A percentile compares a stretch with the other conserved stretches of the same genome.
phyloP scores from a whole-genome alignment of 2,797 vertebrate species.

The Loriculus beryllinus region DNA sequence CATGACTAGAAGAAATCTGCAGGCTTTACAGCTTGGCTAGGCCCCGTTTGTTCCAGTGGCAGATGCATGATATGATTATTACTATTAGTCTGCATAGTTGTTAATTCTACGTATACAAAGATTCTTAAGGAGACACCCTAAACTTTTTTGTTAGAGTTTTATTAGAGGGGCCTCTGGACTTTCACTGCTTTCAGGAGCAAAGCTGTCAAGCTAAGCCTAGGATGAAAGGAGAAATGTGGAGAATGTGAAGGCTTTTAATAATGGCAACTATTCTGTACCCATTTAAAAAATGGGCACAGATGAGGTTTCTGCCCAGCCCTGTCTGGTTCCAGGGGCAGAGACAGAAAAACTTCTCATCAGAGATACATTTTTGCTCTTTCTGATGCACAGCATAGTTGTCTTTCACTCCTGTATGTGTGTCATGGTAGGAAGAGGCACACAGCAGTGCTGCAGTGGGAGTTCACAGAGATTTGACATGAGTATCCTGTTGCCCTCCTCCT shows the following conservation, averaged over 20 bases:
- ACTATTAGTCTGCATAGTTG: not conserved
- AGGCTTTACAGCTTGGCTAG: not conserved
- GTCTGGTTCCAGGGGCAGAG: not conserved
- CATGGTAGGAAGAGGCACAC: not conserved
- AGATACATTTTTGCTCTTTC: not conserved
- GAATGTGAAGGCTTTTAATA: slow-evolving; percentile 18
- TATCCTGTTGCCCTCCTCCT: slow-evolving; percentile 9
- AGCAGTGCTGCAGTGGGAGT: not conserved
- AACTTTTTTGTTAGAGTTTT: not conserved
- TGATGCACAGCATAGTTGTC: not conserved
- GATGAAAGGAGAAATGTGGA: slow-evolving; percentile 8
- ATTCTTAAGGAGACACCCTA: slow-evolving; percentile 6
- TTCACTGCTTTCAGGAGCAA: not conserved
- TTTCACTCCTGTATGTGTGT: not conserved
- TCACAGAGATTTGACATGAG: not conserved
- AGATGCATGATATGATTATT: not conserved
- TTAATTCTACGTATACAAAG: not conserved
- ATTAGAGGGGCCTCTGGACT: not conserved
- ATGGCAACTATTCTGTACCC: not conserved
- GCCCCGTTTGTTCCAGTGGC: not conserved
- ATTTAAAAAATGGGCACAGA: not conserved
- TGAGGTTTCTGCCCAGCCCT: slow-evolving; percentile 14
- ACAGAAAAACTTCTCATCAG: not conserved
- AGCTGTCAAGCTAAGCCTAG: slow-evolving; percentile 6
- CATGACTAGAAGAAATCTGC: not conserved